A percentile compares a stretch with the other conserved stretches of the same genome.
Conservation (phyloP, 1,140 invertebrate species). For the Bemisia tabaci region DNA sequence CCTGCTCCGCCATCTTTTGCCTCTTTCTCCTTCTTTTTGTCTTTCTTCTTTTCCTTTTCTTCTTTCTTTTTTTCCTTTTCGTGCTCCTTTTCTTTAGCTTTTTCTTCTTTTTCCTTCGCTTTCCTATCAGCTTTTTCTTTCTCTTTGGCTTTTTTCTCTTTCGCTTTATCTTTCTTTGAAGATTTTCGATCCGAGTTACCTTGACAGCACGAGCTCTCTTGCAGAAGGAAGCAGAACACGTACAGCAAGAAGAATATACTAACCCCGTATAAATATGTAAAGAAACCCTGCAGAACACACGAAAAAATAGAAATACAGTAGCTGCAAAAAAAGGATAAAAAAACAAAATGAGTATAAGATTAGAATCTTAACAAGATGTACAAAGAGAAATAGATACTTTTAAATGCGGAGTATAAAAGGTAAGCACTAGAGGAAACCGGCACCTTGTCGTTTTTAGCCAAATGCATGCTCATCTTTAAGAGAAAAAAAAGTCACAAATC, state of each 20-base stretch:
- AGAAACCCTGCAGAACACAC: conserved; percentile 60
- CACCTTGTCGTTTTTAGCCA: no score
- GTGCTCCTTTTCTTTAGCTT: conserved; percentile 20
- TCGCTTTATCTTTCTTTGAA: conserved; percentile 20
- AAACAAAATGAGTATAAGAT: no score
- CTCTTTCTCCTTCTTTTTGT: conserved; percentile 9
- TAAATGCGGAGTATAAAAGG: no score
- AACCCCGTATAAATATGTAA: conserved; percentile 89
- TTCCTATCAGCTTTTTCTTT: conserved; percentile 14
- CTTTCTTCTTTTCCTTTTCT: conserved; percentile 14
- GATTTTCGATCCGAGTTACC: conserved; percentile 32
- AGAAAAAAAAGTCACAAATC: no score
- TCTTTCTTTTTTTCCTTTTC: conserved; percentile 20
- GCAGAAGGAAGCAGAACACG: conserved; percentile 90
- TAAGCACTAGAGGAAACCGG: no score
- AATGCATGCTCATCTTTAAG: no score
- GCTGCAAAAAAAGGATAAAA: neutral
- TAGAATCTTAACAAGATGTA: no score
- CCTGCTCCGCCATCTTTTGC: conserved; percentile 11
- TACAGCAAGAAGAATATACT: conserved; percentile 92
- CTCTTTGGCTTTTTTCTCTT: conserved; percentile 19
- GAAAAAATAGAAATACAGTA: conserved; percentile 6
- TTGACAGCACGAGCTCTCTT: conserved; percentile 72
- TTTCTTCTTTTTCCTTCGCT: conserved; percentile 24
- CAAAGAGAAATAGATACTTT: no score